Conservation (phyloP, 2,797 vertebrate species). For the Melanotaenia trifasciata region DNA sequence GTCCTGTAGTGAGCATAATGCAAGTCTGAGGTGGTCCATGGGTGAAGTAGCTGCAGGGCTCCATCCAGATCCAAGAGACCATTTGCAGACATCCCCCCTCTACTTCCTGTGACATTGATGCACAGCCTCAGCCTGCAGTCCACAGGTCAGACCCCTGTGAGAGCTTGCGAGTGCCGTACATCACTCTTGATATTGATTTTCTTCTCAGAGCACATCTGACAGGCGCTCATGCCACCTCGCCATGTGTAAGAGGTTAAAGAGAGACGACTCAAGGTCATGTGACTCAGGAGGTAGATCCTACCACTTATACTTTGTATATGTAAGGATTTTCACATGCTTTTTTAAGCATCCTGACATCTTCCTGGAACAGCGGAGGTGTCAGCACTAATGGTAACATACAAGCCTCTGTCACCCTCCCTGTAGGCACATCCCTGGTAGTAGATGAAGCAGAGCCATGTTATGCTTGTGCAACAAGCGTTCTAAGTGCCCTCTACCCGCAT, state of each 20-base stretch:
- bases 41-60: slow-evolving; percentile 44
- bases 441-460: slow-evolving; percentile 33
- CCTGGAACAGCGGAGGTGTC: slow-evolving; percentile 35
- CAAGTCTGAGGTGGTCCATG: slow-evolving; percentile 37
- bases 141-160: slow-evolving; percentile 58
- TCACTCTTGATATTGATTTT: slow-evolving; percentile 81
- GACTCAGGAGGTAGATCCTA: slow-evolving; percentile 22
- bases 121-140: slow-evolving; percentile 52
- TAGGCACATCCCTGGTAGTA: slow-evolving; percentile 39
- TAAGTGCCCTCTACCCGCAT: slow-evolving; percentile 62
- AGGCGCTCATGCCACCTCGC: slow-evolving; percentile 71
- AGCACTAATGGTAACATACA: slow-evolving; percentile 18
- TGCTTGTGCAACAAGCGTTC: slow-evolving; percentile 55
- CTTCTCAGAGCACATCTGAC: slow-evolving; percentile 64
- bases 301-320: not conserved
- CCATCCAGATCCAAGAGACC: slow-evolving; percentile 31
- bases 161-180: slow-evolving; percentile 78
- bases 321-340: not conserved
- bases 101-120: slow-evolving; percentile 65
- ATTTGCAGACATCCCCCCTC: slow-evolving; percentile 43
- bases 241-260: slow-evolving; percentile 23
- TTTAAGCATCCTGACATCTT: slow-evolving; percentile 14
- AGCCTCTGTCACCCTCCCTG: slow-evolving; percentile 46
- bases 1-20: slow-evolving; percentile 69
- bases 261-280: slow-evolving; percentile 35